Base-by-base conservation (phyloP, 2,113 vertebrate species). In the Labrus mixtus region DNA sequence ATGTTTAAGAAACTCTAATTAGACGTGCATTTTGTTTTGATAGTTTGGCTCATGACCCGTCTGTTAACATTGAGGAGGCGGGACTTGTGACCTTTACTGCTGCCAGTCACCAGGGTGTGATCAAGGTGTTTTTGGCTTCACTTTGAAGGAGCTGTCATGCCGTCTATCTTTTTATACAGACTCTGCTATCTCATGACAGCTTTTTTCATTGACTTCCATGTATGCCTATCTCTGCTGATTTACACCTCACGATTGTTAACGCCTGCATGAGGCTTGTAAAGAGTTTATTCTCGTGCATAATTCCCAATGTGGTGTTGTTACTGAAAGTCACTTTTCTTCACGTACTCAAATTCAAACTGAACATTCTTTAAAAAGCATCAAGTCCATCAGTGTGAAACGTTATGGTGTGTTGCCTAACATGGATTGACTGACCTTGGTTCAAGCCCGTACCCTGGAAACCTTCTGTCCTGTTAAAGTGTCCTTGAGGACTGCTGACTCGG, bases 401-500 rank as follows among this genome's bases (percentile, higher is more conserved):
- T 59, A 43, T 57, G 60, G 29, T 48, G 25, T 46, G 59, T 53
- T 67, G 60, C 76, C 66, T 78, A 53, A 68, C 22, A 12, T 36
- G 46, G 46, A 17, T 29, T 36, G 48, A 23, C 10, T n/a, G 10
- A 56, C 64, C 45, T 76, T 61, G 37, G 66, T 66, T 69, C 17
- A 33, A 54, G 33, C 56, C 19, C 45, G 37, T 4, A 25, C 46
- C 53, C 23, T 71, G 19, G 37, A 25, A 62, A 76, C 33, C 43
- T 25, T 75, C 37, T 50, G 43, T 41, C 41, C 65, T 70, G 48
- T 39, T 77, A 8, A 84, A 84, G 87, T 86, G 87, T 83, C 86
- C 89, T 89, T 89, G 86, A 80, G 77, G 69, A 76, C 61, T 83
- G 78, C 76, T 76, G 83, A 86, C 50, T 66, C 8, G 66, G 72